These are phyloP conservation scores for Drosophila leontia DNA, from an alignment of 1,140 invertebrate genomes.

Conservation along the genomic window DNA sequence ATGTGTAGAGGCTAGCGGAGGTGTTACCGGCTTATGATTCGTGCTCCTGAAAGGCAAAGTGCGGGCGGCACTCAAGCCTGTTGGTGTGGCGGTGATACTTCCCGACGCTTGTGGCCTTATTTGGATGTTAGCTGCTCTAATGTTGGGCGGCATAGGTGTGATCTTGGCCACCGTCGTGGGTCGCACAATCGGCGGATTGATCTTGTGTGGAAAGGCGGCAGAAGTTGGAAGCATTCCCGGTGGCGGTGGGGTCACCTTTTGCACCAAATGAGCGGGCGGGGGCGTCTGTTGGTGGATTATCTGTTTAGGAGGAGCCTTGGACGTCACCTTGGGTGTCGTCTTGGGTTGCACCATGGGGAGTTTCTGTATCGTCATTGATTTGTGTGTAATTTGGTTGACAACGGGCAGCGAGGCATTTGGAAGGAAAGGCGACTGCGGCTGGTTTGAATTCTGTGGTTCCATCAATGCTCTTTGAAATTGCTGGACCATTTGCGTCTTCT, in stretches of 20 bases:
- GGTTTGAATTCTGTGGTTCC: background rate
- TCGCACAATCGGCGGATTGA: background rate
- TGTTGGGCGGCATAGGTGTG: slow-evolving; percentile 23
- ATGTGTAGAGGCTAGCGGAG: slow-evolving; percentile 15
- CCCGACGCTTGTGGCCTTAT: slow-evolving; percentile 6
- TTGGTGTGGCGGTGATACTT: background rate
- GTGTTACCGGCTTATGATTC: slow-evolving; percentile 14
- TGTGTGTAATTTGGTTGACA: slow-evolving; percentile 38
- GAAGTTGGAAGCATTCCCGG: background rate
- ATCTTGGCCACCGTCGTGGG: slow-evolving; percentile 39
- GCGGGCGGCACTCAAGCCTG: slow-evolving; percentile 45
- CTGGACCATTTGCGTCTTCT: background rate
- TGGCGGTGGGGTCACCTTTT: slow-evolving; percentile 10
- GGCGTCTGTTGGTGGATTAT: slow-evolving; percentile 7
- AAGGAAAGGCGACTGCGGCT: background rate
- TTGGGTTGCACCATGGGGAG: slow-evolving; percentile 30
- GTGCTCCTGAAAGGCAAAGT: slow-evolving; percentile 57
- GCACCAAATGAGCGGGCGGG: slow-evolving; percentile 29
- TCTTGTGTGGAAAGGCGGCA: slow-evolving; percentile 4
- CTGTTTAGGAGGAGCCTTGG: slow-evolving; percentile 1
- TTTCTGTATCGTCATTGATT: slow-evolving; percentile 44
- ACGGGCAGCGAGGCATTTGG: background rate
- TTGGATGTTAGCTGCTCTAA: background rate
- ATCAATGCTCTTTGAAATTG: slow-evolving; percentile 16
- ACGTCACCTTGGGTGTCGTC: background rate